These are phyloP conservation scores for Drosophila equinoxialis DNA, from an alignment of 1,140 invertebrate species.

Conservation along the genomic window DNA sequence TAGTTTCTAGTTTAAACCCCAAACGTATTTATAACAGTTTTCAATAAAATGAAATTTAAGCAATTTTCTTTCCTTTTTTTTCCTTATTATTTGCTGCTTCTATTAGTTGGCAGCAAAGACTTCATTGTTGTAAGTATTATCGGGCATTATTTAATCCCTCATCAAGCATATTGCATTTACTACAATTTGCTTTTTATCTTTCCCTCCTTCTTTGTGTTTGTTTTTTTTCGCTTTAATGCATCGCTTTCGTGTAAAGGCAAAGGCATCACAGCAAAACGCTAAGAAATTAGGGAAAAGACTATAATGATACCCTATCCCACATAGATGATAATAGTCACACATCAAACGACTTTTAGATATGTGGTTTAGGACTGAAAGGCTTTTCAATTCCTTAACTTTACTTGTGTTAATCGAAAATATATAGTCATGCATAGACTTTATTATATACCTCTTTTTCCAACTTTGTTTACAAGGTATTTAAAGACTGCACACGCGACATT, in stretches of 20 bases:
- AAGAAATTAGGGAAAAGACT: background rate
- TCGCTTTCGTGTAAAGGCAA: background rate
- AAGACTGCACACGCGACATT: constrained; percentile 54
- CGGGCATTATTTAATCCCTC: constrained; percentile 41
- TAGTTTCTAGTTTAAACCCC: too few relatives aligned
- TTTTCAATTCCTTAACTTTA: too few relatives aligned
- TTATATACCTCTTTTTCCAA: background rate
- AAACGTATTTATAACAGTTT: background rate
- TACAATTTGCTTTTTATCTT: constrained; percentile 16
- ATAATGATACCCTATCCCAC: constrained; percentile 3
- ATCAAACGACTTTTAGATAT: too few relatives aligned
- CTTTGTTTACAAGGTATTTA: background rate
- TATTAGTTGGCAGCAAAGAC: constrained; percentile 4
- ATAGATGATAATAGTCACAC: too few relatives aligned
- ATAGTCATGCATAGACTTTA: background rate
- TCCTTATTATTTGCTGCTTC: background rate
- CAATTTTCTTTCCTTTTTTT: background rate
- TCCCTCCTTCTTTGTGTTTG: background rate
- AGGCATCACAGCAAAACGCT: background rate
- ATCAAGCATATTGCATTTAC: constrained; percentile 43
- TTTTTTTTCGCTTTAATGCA: background rate
- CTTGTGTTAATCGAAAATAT: background rate
- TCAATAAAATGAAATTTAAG: background rate
- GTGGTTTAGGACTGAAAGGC: too few relatives aligned
- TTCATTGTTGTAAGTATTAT: constrained; percentile 50